Percentiles rank a stretch among this genome's conserved stretches.
phyloP scores from a whole-genome alignment of 1,140 invertebrate species.

The Pseudomyrmex dendroicus region DNA sequence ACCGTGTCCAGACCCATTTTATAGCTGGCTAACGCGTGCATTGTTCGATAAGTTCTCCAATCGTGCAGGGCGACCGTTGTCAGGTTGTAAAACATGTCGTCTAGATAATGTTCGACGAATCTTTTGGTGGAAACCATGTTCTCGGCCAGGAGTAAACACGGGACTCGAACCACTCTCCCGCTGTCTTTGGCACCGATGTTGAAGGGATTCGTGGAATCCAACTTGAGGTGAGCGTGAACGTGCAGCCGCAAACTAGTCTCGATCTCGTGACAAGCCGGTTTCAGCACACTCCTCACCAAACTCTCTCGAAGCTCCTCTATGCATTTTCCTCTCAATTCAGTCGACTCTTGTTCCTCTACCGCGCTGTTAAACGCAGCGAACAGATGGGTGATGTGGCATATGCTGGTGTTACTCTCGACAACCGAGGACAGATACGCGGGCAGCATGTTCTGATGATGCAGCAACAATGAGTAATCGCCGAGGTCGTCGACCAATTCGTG shows the following conservation, averaged over 20 bases:
- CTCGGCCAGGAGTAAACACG: constrained; percentile 74
- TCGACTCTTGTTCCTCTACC: constrained; percentile 70
- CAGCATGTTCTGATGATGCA: constrained; percentile 83
- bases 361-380: constrained; percentile 81
- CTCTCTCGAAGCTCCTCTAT: constrained; percentile 74
- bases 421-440: constrained; percentile 80
- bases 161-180: constrained; percentile 74
- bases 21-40: constrained; percentile 95
- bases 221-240: constrained; percentile 95
- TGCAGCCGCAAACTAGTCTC: constrained; percentile 96
- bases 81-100: constrained; percentile 98
- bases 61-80: constrained; percentile 98
- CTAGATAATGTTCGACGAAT: constrained; percentile 95
- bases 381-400: constrained; percentile 79
- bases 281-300: constrained; percentile 87
- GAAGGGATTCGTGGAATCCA: constrained; percentile 92
- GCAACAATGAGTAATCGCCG: constrained; percentile 81
- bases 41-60: constrained; percentile 98
- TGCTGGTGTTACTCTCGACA: constrained; percentile 74
- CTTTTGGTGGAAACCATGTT: constrained; percentile 78
- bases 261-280: constrained; percentile 93
- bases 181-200: constrained; percentile 84
- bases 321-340: constrained; percentile 69
- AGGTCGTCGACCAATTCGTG: constrained; percentile 74
- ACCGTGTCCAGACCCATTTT: constrained; percentile 93